Conservation (phyloP, 2,113 vertebrate species). For the Oreochromis aureus region DNA sequence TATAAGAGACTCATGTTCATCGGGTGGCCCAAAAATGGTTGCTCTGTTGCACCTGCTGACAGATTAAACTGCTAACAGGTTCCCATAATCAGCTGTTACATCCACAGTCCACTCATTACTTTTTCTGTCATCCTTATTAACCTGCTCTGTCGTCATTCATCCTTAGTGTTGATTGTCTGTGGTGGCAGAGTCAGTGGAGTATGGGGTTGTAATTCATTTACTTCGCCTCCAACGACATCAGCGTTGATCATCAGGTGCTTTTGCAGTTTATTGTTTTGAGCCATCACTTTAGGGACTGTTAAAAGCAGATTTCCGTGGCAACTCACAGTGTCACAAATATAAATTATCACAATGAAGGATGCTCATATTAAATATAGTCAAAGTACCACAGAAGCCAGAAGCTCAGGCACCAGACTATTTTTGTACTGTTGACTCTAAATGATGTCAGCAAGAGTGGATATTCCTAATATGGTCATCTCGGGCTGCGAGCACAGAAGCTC, state of each 20-base stretch:
- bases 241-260: background rate
- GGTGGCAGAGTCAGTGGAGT: background rate
- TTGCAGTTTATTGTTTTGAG: background rate
- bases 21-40: background rate
- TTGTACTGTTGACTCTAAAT: background rate
- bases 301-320: background rate
- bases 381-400: too few relatives aligned
- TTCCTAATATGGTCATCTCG: background rate
- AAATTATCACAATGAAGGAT: background rate
- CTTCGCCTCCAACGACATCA: rapidly evolving
- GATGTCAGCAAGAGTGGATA: background rate
- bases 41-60: background rate
- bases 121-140: background rate
- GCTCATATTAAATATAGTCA: background rate
- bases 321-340: background rate
- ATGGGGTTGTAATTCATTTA: background rate
- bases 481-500: background rate
- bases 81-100: background rate
- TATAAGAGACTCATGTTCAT: background rate
- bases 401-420: background rate
- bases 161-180: background rate
- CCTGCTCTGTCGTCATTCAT: rapidly evolving
- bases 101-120: background rate
- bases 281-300: background rate
- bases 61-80: background rate